Evolutionary conservation across 2,888 invertebrate species (phyloP), one percentile per base, ranked within the genome.

Genomic region (Xestia ashworthii): DNA sequence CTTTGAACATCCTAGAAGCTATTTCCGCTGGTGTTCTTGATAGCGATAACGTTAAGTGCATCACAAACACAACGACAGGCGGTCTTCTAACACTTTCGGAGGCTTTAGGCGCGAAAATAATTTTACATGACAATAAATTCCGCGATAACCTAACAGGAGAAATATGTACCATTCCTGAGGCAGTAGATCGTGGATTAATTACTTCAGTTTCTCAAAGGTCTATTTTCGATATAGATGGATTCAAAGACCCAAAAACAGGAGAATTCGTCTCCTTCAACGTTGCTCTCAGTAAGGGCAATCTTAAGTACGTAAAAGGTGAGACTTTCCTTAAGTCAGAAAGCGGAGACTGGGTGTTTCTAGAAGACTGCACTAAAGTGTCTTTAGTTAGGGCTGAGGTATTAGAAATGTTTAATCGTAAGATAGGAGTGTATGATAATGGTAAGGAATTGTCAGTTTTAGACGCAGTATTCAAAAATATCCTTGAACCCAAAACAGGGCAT

Each of bases 201-300:
- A 98, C 98, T 46, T 99, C 99, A 1, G 98, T 99, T 38, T 97
- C 98, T 9, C 98, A 98, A 92, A 98, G 98, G 93, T 98, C 98
- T 3, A 98, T 99, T 88, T 99, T 99, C 92, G 98, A 99, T 93
- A 98, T 99, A 81, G 99, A 99, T 89, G 99, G 98, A 75, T 98
- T 99, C 92, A 98, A 98, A 92, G 98, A 99, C 94, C 98, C 98
- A 0, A 97, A 98, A 89, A 98, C 98, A 71, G 98, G 98, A 58
- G 98, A 98, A 91, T 98, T 98, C 91, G 97, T 99, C 89, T 98
- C 98, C 86, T 98, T 99, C 90, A 99, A 99, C 94, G 97, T 97
- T 80, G 99, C 99, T 60, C 95, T 98, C 82, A 97, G 98, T 78
- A 98, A 98, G 90, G 98, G 98, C 85, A 97, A 98, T 91, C 97